Percentiles rank a stretch among this genome's conserved stretches.
These are phyloP conservation scores for Xestia c-nigrum DNA, from an alignment of 2,888 invertebrate genomes.

Conservation along the genomic window DNA sequence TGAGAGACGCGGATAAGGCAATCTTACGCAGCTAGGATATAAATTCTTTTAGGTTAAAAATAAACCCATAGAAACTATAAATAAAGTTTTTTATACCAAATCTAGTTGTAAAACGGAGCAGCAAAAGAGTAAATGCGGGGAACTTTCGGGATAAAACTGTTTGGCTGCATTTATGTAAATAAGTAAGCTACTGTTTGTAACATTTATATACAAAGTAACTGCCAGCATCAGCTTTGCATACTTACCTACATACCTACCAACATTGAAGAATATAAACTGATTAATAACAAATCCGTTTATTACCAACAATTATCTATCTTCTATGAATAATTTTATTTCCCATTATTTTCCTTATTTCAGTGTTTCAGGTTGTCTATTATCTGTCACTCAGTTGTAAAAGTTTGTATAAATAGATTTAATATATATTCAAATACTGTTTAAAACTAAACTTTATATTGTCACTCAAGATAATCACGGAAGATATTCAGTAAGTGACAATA, in stretches of 20 bases:
- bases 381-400: too few species aligned
- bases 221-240: neutral
- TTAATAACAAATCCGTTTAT: neutral
- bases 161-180: conserved; percentile 36
- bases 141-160: conserved; percentile 48
- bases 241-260: neutral
- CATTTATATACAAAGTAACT: conserved; percentile 12
- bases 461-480: too few species aligned
- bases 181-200: conserved; percentile 12
- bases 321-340: neutral
- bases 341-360: neutral
- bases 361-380: neutral
- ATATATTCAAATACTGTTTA: too few species aligned
- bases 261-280: neutral
- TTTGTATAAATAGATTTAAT: neutral
- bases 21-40: neutral
- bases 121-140: conserved; percentile 13
- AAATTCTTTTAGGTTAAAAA: conserved; percentile 3
- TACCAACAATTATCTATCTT: neutral
- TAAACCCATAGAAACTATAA: conserved; percentile 16
- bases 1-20: too few species aligned
- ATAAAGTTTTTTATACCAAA: conserved; percentile 37
- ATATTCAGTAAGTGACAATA: too few species aligned
- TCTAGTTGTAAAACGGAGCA: conserved; percentile 16
- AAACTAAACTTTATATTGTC: too few species aligned